Conservation (phyloP, 1,140 invertebrate species). For the Leptinotarsa defecta region DNA sequence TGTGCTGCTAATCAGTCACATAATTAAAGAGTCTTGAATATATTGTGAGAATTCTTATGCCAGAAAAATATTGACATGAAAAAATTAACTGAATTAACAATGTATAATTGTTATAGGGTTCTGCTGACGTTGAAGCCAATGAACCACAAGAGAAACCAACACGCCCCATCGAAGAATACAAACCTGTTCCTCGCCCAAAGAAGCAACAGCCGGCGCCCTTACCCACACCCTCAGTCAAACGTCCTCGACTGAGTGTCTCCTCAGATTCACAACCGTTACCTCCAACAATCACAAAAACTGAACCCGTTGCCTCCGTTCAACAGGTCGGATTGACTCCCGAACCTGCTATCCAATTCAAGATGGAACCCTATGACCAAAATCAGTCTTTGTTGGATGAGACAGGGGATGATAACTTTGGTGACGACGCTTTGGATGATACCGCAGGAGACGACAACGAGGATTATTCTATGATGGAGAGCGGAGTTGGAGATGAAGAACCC, state of each 20-base stretch:
- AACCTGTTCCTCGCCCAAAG: slow-evolving; percentile 39
- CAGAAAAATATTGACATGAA: no score
- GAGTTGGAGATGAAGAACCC: slow-evolving; percentile 45
- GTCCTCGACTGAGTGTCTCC: slow-evolving; percentile 40
- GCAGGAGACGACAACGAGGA: slow-evolving; percentile 48
- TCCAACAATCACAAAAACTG: slow-evolving; percentile 40
- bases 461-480: slow-evolving; percentile 50
- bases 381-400: slow-evolving; percentile 35
- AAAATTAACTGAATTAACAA: no score
- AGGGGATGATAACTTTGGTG: slow-evolving; percentile 44
- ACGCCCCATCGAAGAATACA: slow-evolving; percentile 33
- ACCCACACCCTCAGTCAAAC: slow-evolving; percentile 34
- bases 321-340: slow-evolving; percentile 18
- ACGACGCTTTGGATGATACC: slow-evolving; percentile 45
- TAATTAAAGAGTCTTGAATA: no score
- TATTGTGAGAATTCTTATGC: no score
- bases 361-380: slow-evolving; percentile 49
- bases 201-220: slow-evolving; percentile 34
- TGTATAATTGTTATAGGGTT: slow-evolving; percentile 34
- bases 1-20: no score
- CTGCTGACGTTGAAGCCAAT: slow-evolving; percentile 37
- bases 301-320: slow-evolving; percentile 33
- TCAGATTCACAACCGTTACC: slow-evolving; percentile 37
- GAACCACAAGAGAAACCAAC: slow-evolving; percentile 36
- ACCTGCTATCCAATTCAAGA: slow-evolving; percentile 48